Evolutionary conservation across 2,113 vertebrate genomes (phyloP).

Genomic region (Aviceda subcristata): DNA sequence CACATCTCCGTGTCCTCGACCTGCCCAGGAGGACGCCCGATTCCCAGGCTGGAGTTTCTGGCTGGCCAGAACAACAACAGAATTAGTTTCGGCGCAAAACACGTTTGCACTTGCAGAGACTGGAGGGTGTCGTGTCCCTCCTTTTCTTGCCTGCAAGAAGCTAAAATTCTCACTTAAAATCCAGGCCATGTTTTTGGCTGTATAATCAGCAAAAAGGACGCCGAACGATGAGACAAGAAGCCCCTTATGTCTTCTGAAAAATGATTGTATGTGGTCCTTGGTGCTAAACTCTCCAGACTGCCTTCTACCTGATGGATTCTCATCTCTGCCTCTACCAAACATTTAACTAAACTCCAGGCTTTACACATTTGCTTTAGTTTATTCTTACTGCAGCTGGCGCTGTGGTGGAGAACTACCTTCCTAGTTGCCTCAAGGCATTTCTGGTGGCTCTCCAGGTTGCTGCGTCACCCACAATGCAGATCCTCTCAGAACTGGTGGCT

Average conservation of each 20-base stretch:
- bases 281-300: neutral
- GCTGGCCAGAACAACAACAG: neutral
- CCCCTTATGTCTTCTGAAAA: neutral
- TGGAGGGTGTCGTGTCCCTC: neutral
- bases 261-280: neutral
- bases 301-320: neutral
- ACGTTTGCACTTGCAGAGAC: neutral
- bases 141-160: neutral
- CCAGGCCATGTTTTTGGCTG: neutral
- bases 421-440: neutral
- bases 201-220: neutral
- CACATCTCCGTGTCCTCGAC: neutral
- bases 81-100: neutral
- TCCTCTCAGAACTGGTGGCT: neutral
- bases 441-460: neutral
- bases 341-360: neutral
- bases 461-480: neutral
- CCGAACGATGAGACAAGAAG: neutral
- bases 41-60: neutral
- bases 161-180: neutral
- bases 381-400: neutral
- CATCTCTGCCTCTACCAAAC: neutral
- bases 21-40: neutral
- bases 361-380: neutral
- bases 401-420: neutral